These are phyloP conservation scores for Maconellicoccus hirsutus DNA, from an alignment of 1,140 invertebrate genomes.

Conservation along the genomic window DNA sequence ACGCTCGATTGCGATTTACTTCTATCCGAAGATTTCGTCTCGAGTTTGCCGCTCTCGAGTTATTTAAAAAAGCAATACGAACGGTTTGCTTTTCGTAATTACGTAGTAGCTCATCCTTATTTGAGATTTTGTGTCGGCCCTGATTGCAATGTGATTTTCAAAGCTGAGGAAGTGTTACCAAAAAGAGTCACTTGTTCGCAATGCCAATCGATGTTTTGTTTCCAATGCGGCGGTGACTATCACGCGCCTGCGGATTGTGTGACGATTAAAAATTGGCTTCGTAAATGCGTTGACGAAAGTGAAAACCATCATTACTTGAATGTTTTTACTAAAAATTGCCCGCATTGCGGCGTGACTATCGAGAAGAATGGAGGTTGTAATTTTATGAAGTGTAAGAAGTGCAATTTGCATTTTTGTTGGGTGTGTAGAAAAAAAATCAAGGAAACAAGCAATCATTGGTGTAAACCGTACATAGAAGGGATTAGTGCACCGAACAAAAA, in stretches of 20 bases:
- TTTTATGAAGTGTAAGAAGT: conserved; percentile 98
- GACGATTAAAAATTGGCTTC: conserved; percentile 93
- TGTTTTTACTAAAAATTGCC: conserved; percentile 95
- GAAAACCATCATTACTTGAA: conserved; percentile 99
- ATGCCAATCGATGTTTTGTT: conserved; percentile 75
- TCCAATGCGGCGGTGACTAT: conserved; percentile 88
- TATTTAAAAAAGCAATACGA: conserved; percentile 82
- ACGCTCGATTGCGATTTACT: conserved; percentile 80
- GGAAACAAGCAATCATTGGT: conserved; percentile 98
- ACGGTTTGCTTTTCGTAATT: conserved; percentile 89
- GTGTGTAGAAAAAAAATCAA: conserved; percentile 99
- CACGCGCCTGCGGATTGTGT: conserved; percentile 96
- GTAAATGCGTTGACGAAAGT: conserved; percentile 97
- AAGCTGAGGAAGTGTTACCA: conserved; percentile 59
- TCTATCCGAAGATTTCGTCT: conserved; percentile 87
- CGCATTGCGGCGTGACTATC: conserved; percentile 98
- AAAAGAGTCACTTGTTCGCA: conserved; percentile 64
- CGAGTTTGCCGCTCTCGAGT: conserved; percentile 48
- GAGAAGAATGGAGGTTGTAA: conserved; percentile 99
- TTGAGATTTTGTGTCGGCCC: conserved; percentile 90
- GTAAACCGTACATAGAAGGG: conserved; percentile 97
- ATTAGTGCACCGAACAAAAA: conserved; percentile 93
- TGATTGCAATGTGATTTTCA: conserved; percentile 81
- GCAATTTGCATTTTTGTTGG: conserved; percentile 99
- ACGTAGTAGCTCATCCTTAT: conserved; percentile 84